Percentiles rank a stretch among this genome's conserved stretches.
Conservation (phyloP, 2,888 invertebrate species). For the Callosobruchus maculatus region DNA sequence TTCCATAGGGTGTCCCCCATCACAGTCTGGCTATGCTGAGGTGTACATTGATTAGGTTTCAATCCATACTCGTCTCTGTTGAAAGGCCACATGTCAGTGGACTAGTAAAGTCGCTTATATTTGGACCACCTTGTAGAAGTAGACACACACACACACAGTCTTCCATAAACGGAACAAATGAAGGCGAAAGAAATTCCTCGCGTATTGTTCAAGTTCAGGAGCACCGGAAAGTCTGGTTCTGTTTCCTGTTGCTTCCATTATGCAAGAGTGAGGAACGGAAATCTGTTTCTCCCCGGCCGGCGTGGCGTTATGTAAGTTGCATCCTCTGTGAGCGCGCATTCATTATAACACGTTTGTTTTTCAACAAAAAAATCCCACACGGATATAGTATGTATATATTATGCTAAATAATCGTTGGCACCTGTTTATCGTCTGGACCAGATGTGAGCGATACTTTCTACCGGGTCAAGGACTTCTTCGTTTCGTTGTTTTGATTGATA, state of each 20-base stretch:
- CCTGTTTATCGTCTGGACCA: background rate
- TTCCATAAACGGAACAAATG: background rate
- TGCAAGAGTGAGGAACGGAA: conserved; percentile 4
- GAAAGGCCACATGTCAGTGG: too few relatives aligned
- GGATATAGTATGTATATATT: background rate
- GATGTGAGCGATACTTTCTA: background rate
- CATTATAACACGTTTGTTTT: background rate
- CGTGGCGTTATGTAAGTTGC: background rate
- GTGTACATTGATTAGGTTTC: too few relatives aligned
- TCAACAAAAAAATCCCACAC: background rate
- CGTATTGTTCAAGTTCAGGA: background rate
- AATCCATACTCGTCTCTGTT: too few relatives aligned
- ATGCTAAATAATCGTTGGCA: background rate
- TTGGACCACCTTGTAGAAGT: background rate
- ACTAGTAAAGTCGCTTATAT: too few relatives aligned
- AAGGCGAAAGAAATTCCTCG: background rate
- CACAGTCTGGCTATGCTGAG: too few relatives aligned
- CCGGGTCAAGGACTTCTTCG: background rate
- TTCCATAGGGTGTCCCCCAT: too few relatives aligned
- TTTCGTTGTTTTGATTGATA: too few relatives aligned
- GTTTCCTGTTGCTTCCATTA: conserved; percentile 5
- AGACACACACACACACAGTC: background rate
- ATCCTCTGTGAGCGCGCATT: background rate
- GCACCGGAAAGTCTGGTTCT: conserved; percentile 9
- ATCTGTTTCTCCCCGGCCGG: background rate